A percentile compares a stretch with the other conserved stretches of the same genome.
phyloP scores from a whole-genome alignment of 2,888 invertebrate genomes.

The Campoplex capitator region DNA sequence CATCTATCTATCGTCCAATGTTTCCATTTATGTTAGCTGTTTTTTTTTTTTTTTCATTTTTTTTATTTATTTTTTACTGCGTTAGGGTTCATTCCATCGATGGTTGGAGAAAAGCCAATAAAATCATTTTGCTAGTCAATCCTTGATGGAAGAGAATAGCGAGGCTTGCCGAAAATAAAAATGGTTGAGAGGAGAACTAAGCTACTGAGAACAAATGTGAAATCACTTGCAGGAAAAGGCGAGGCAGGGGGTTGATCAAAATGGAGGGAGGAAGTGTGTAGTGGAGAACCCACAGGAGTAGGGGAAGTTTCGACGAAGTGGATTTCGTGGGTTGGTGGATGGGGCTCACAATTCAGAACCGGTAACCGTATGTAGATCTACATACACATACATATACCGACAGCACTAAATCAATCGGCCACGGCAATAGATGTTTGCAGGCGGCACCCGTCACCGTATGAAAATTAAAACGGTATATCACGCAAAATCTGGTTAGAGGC shows the following conservation, averaged over 20 bases:
- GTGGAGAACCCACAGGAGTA: conserved; percentile 6
- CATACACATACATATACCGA: conserved; percentile 50
- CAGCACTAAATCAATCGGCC: conserved; percentile 78
- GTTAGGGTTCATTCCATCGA: conserved; percentile 10
- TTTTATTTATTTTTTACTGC: conserved; percentile 19
- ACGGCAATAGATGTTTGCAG: conserved; percentile 76
- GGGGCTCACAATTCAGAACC: conserved; percentile 43
- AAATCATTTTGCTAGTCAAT: conserved; percentile 16
- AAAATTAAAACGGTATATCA: conserved; percentile 77
- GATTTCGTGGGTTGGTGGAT: conserved; percentile 28
- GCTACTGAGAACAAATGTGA: not conserved
- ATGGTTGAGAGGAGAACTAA: not conserved
- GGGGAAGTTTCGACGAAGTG: conserved; percentile 65
- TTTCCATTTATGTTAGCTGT: not conserved
- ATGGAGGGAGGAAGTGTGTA: conserved; percentile 9
- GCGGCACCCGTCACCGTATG: conserved; percentile 71
- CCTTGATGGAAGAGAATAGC: not conserved
- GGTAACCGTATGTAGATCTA: conserved; percentile 58
- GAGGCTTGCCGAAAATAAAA: not conserved
- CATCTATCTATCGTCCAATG: not conserved
- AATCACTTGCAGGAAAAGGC: not conserved
- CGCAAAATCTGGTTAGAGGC: conserved; percentile 69
- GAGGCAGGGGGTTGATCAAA: conserved; percentile 13
- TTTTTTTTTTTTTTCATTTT: not conserved
- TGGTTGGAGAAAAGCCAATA: conserved; percentile 4